Base-by-base conservation (phyloP, 1,140 invertebrate genomes). In the Dinothrombium tinctorium region DNA sequence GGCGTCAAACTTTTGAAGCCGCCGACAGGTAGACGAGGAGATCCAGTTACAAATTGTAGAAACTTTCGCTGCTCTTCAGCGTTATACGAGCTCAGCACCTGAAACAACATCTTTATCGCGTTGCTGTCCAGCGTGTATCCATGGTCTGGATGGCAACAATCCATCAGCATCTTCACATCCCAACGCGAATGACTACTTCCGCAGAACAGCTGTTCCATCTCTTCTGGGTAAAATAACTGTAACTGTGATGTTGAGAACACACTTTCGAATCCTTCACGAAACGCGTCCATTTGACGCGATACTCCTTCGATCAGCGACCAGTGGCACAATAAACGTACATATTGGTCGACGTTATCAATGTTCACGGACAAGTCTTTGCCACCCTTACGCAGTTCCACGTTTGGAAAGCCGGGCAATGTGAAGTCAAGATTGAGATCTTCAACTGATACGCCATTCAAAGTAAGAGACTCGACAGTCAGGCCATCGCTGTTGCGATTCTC, bases 41-140 rank as follows among this genome's bases (percentile, higher is more conserved):
- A 95, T 43, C 92, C 92, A 37, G 92, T 98, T 25, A 96, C 78
- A 63, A 99, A 99, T 62, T 95, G 89, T 40, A 99, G 61, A 63
- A 99, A 99, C 45, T 78, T 71, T 42, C 92, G 69, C 57, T 94
- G 87, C 56, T 98, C 80, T 50, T 87, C 74, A 42, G 71, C 66
- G 53, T 69, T 72, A 54, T 90, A 98, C 2, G 74, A 74, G 29
- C 77, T 67, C 47, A 99, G 70, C 46, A 98, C 77, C 59, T 96
- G 77, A 57, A 92, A 84, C 31, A 99, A 69, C 62, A 76, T 89
- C 53, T 76, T 70, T 50, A 99, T 92, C 40, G 89, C 83, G 49
- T 73, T 71, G 29, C 86, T 94, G 53, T 96, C 87, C 33, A 78
- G 72, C 24, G 79, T 90, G 60, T 92, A 99, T 24, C 90, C 89